Evolutionary conservation across 2,113 vertebrate species (phyloP), one percentile per base, ranked within the genome.

Genomic region (Electrona antarctica): DNA sequence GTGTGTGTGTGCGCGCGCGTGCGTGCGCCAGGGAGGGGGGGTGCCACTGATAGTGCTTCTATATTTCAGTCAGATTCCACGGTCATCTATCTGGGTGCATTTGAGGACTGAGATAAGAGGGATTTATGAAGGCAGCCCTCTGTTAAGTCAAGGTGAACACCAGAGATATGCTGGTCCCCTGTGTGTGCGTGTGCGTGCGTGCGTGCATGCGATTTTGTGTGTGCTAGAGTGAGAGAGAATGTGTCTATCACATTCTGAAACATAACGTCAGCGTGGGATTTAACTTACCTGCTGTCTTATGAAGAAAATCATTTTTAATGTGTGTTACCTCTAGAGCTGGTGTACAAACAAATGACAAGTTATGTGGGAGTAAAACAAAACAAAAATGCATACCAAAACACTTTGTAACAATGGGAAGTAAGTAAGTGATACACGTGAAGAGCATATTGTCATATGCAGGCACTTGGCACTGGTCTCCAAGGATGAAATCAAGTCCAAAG

Each of bases 141-240:
- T 76, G 76, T 61, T 76, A 76, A 86, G 80, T 86, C 89, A 87
- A 90, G 85, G 85, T 91, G 88, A 91, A 82, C 82, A 77, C 7
- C 69, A 52, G 71, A 80, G 87, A 91, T 89, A 89, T 74, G 69
- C 81, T 45, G 59, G 47, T 28, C 64, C 47, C 12, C 33, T 71
- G 51, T 79, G 69, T 50, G 50, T 60, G 21, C 72, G 56, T 33
- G 7, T 48, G 14, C n/a, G 67, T 29, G 12, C 7, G 58, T 52
- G 21, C 50, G 46, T 55, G 45, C 58, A 60, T 60, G 54, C 55
- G 47, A 47, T n/a, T 47, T 29, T 64, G 15, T 65, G 48, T 21
- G 11, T 49, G 21, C 33, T 6, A 6, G 21, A 46, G 62, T 15
- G 47, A 58, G 56, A 15, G 14, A 58, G 56, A 21, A 58, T 14